Conservation (phyloP, 1,140 invertebrate genomes). For the Magallana ariakensis region DNA sequence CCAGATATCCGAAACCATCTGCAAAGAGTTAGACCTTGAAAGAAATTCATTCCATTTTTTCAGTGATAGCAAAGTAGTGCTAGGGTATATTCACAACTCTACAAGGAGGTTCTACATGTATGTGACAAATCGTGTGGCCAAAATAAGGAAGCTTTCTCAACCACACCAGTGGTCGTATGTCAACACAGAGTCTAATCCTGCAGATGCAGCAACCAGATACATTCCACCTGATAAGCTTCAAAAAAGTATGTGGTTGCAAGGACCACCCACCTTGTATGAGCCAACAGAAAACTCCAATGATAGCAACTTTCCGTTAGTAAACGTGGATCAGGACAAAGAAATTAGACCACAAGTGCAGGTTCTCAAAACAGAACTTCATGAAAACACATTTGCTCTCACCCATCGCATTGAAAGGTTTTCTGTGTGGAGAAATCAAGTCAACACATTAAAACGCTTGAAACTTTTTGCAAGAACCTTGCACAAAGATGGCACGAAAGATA, state of each 20-base stretch:
- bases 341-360: not conserved
- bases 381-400: not conserved
- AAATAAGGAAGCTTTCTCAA: slow-evolving; percentile 17
- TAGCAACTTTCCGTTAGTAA: not conserved
- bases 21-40: slow-evolving; percentile 14
- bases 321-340: slow-evolving; percentile 30
- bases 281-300: not conserved
- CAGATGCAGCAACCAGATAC: slow-evolving; percentile 45
- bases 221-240: not conserved
- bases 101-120: slow-evolving; percentile 49
- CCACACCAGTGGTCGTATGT: slow-evolving; percentile 48
- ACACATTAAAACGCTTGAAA: slow-evolving; percentile 6
- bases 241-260: slow-evolving; percentile 41
- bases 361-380: slow-evolving; percentile 3
- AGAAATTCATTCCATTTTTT: slow-evolving; percentile 9
- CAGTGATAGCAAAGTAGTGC: slow-evolving; percentile 50
- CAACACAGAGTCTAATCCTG: slow-evolving; percentile 41
- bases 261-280: slow-evolving; percentile 12
- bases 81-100: slow-evolving; percentile 56
- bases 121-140: slow-evolving; percentile 51
- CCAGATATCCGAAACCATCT: slow-evolving; percentile 32
- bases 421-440: slow-evolving; percentile 45
- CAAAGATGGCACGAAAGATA: not conserved
- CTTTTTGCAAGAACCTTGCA: not conserved
- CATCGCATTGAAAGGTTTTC: slow-evolving; percentile 32